Conservation (phyloP, 2,888 invertebrate species). For the Lepidochitona cinerea region DNA sequence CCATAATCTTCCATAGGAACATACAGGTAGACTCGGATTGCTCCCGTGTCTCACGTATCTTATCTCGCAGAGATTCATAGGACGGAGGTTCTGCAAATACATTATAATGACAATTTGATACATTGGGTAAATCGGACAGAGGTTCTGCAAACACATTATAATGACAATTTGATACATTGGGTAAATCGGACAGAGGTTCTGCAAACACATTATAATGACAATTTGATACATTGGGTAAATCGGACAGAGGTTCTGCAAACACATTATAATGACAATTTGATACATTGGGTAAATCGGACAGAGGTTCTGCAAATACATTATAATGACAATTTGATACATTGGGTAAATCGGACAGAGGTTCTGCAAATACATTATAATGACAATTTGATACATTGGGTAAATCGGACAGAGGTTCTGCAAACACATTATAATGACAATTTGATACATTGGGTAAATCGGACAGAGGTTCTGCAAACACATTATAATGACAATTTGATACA, state of each 20-base stretch:
- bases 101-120: background rate
- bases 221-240: background rate
- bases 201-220: background rate
- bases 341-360: too few species aligned
- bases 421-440: too few species aligned
- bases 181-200: background rate
- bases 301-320: too few species aligned
- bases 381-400: too few species aligned
- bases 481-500: background rate
- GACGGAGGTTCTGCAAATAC: background rate
- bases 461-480: too few species aligned
- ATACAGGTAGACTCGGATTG: background rate
- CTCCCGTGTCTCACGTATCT: background rate
- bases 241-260: background rate
- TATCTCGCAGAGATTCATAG: background rate
- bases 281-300: too few species aligned
- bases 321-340: too few species aligned
- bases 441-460: too few species aligned
- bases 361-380: too few species aligned
- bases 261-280: too few species aligned
- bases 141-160: background rate
- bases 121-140: background rate
- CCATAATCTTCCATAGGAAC: background rate
- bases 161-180: background rate
- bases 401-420: too few species aligned